phyloP scores from a whole-genome alignment of 2,888 invertebrate genomes.

The Seira ritae region DNA sequence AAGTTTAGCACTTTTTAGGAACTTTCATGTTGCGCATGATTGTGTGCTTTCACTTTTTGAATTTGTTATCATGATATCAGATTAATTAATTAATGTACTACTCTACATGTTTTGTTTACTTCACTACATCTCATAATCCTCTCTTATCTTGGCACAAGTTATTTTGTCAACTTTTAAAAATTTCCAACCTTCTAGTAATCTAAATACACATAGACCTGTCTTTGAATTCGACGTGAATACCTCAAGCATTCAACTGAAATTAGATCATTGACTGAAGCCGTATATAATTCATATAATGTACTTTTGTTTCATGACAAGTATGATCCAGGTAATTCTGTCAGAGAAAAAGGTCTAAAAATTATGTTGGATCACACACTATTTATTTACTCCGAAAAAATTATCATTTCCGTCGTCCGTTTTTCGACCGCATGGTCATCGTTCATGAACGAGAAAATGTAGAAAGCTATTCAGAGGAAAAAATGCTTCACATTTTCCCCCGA shows the following conservation, averaged over 20 bases:
- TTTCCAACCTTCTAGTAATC: no score
- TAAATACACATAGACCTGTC: neutral
- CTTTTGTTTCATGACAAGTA: slow-evolving; percentile 26
- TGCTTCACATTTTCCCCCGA: neutral
- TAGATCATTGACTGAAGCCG: neutral
- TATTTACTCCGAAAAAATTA: neutral
- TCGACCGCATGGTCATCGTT: neutral
- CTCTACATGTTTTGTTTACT: slow-evolving; percentile 8
- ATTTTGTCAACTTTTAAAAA: no score
- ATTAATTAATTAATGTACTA: neutral
- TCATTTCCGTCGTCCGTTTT: no score
- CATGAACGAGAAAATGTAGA: neutral
- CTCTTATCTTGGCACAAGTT: neutral
- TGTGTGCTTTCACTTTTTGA: slow-evolving; percentile 57
- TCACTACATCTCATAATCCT: neutral
- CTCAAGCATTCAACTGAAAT: slow-evolving; percentile 29
- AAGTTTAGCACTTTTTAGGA: slow-evolving; percentile 61
- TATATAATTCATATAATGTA: slow-evolving; percentile 1
- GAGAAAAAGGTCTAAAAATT: slow-evolving; percentile 12
- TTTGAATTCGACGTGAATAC: neutral
- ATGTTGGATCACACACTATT: neutral
- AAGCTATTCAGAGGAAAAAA: neutral
- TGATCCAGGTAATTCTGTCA: slow-evolving; percentile 43
- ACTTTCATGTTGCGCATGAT: slow-evolving; percentile 61
- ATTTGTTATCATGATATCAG: neutral